phyloP scores from a whole-genome alignment of 2,797 vertebrate species.

The Pseudochaenichthys georgianus region DNA sequence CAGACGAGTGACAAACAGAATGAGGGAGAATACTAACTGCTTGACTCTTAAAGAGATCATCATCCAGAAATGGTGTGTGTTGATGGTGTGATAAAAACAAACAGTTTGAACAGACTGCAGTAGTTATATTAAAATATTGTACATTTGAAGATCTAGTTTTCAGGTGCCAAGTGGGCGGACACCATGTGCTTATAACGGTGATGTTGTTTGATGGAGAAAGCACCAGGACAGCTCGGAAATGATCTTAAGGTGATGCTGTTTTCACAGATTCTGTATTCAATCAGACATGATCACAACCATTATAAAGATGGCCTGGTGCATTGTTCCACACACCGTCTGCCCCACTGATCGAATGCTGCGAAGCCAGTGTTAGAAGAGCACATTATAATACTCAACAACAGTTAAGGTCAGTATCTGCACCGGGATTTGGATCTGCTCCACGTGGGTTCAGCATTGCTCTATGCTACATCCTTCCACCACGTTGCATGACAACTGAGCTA shows the following conservation, averaged over 20 bases:
- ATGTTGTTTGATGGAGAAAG: neutral
- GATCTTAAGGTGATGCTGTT: neutral
- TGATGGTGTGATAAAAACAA: neutral
- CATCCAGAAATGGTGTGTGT: neutral
- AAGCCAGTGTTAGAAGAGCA: neutral
- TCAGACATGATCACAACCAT: neutral
- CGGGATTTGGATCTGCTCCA: too few relatives aligned
- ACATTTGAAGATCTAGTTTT: neutral
- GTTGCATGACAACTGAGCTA: too few relatives aligned
- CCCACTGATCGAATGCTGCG: neutral
- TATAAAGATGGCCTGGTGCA: neutral
- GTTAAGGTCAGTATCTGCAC: too few relatives aligned
- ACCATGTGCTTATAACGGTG: neutral
- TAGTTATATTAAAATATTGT: neutral
- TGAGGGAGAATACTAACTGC: conserved; percentile 15
- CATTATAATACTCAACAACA: neutral
- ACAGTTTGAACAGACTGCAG: neutral
- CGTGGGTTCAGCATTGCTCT: too few relatives aligned
- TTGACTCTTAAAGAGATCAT: conserved; percentile 23
- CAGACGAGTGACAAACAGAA: conserved; percentile 12
- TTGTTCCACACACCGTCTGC: neutral
- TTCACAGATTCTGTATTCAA: neutral
- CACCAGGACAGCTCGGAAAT: neutral
- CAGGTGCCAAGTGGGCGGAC: neutral
- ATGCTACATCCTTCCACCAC: too few relatives aligned